phyloP scores from a whole-genome alignment of 2,113 vertebrate species.

The Peucedramus taeniatus region DNA sequence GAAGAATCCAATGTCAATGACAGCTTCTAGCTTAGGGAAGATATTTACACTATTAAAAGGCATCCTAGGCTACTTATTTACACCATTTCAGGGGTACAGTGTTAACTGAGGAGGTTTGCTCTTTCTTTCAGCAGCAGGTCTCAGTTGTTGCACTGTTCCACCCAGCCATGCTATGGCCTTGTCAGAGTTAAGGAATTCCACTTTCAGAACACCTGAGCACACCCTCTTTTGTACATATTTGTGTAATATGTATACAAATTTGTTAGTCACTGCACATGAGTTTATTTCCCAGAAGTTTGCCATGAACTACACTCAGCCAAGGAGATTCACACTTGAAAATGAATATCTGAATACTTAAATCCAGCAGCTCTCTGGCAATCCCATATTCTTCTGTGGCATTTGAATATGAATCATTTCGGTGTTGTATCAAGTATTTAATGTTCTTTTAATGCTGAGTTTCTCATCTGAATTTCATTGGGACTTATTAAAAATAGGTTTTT shows the following conservation, averaged over 20 bases:
- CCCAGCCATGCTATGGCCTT: not conserved
- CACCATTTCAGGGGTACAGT: not conserved
- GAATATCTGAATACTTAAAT: not conserved
- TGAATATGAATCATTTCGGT: not conserved
- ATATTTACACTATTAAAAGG: not conserved
- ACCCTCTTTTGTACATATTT: not conserved
- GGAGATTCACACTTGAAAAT: not conserved
- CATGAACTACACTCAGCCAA: not conserved
- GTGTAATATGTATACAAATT: fast-evolving
- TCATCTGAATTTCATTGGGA: conserved; percentile 42
- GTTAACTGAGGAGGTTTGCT: not conserved
- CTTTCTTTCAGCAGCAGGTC: not conserved
- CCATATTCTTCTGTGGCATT: not conserved
- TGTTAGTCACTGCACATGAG: not conserved
- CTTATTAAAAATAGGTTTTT: conserved; percentile 25
- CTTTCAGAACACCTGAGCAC: not conserved
- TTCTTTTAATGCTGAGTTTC: conserved; percentile 9
- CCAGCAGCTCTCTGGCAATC: not conserved
- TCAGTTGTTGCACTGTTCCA: not conserved
- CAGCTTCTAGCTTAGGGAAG: not conserved
- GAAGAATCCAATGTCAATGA: not conserved
- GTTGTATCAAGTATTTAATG: not conserved
- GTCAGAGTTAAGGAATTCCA: not conserved
- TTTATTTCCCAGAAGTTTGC: not conserved
- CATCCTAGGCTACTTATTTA: not conserved